Conservation (phyloP, 2,888 invertebrate genomes). For the Druceiella hillmani region DNA sequence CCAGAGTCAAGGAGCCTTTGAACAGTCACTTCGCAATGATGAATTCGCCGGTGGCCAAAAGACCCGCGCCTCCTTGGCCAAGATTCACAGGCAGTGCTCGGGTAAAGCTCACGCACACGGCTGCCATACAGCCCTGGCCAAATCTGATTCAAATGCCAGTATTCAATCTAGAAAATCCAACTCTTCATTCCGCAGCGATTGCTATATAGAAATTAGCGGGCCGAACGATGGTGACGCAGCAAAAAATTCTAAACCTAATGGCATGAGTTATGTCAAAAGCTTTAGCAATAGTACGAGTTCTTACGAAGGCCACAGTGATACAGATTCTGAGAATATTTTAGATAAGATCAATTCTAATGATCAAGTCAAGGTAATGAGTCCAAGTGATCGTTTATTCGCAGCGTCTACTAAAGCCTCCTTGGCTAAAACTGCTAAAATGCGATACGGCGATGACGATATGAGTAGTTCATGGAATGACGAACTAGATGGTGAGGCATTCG, state of each 20-base stretch:
- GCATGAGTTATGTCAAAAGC: constrained; percentile 40
- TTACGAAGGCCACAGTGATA: constrained; percentile 61
- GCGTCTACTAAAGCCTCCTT: constrained; percentile 55
- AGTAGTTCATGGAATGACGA: constrained; percentile 37
- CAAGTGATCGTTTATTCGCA: constrained; percentile 49
- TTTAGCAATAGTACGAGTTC: constrained; percentile 59
- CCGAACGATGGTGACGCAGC: constrained; percentile 32
- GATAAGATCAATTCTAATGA: constrained; percentile 30
- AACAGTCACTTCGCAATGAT: constrained; percentile 53
- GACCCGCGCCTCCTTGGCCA: constrained; percentile 48
- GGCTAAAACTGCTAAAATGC: constrained; percentile 56
- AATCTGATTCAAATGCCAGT: constrained; percentile 45
- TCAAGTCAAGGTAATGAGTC: constrained; percentile 30
- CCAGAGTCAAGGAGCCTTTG: constrained; percentile 51
- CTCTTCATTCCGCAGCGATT: constrained; percentile 33
- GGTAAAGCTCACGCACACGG: constrained; percentile 75
- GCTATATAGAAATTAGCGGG: constrained; percentile 45
- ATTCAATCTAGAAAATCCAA: constrained; percentile 40
- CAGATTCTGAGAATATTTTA: constrained; percentile 55
- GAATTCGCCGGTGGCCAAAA: constrained; percentile 45
- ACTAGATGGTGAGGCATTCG: constrained; percentile 44
- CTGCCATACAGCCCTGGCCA: constrained; percentile 45
- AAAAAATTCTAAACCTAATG: too few relatives aligned
- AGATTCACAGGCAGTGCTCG: constrained; percentile 67
- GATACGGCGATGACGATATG: constrained; percentile 48